phyloP scores from a whole-genome alignment of 2,888 invertebrate genomes.

The Lamproptera curius region DNA sequence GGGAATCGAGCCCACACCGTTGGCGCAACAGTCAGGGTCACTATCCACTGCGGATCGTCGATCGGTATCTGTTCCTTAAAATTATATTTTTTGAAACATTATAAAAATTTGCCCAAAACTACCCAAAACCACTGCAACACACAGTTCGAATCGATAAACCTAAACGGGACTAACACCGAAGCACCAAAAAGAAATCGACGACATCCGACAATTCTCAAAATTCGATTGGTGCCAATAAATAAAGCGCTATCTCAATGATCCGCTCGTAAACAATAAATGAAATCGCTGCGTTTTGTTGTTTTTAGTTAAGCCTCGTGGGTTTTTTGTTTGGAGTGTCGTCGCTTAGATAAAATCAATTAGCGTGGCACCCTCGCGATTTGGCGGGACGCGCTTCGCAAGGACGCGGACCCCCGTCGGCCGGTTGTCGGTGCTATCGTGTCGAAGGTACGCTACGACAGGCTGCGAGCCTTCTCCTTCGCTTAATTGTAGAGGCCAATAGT shows the following conservation, averaged over 20 bases:
- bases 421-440: slow-evolving; percentile 49
- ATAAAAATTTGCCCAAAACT: too few relatives aligned
- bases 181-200: too few relatives aligned
- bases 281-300: slow-evolving; percentile 8
- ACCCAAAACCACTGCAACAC: too few relatives aligned
- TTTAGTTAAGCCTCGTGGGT: neutral
- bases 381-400: slow-evolving; percentile 45
- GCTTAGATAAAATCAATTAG: slow-evolving; percentile 65
- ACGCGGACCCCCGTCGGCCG: slow-evolving; percentile 45
- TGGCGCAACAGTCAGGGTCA: too few relatives aligned
- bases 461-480: slow-evolving; percentile 24
- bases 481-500: too few relatives aligned
- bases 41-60: too few relatives aligned
- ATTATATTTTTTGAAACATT: too few relatives aligned
- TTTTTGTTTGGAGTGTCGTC: slow-evolving; percentile 24
- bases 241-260: slow-evolving; percentile 10
- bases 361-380: slow-evolving; percentile 45
- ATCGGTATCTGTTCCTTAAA: too few relatives aligned
- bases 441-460: too few relatives aligned
- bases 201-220: slow-evolving; percentile 15
- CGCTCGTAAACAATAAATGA: slow-evolving; percentile 18
- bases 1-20: too few relatives aligned
- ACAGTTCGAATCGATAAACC: too few relatives aligned
- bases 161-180: too few relatives aligned
- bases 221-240: slow-evolving; percentile 18